Evolutionary conservation across 2,888 invertebrate species (phyloP).

Genomic region (Anticlea derivata): DNA sequence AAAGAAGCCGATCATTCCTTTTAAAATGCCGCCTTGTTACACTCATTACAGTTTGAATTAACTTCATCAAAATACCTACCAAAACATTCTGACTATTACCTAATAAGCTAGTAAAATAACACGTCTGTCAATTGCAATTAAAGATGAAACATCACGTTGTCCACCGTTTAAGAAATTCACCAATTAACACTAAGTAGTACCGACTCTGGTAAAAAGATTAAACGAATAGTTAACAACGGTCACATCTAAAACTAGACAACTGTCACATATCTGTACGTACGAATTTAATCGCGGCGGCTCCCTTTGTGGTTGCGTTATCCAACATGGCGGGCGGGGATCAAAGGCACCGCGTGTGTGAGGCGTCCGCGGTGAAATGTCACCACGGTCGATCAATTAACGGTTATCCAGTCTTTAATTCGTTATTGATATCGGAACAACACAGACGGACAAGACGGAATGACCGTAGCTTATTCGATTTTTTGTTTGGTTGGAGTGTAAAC

Average conservation of each 20-base stretch:
- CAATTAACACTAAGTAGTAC: conserved; percentile 53
- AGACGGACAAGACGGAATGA: conserved; percentile 51
- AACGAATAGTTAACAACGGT: conserved; percentile 44
- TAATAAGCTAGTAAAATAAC: conserved; percentile 27
- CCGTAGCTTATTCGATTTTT: conserved; percentile 58
- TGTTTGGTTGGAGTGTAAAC: conserved; percentile 41
- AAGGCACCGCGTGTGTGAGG: conserved; percentile 70
- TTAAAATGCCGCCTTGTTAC: conserved; percentile 17
- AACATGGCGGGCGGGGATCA: conserved; percentile 65
- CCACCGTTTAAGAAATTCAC: conserved; percentile 28
- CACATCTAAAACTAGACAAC: conserved; percentile 67
- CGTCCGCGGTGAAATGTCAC: conserved; percentile 77
- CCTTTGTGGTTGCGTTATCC: conserved; percentile 59
- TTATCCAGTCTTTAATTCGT: conserved; percentile 65
- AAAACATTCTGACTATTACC: conserved; percentile 17
- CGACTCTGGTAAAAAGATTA: conserved; percentile 48
- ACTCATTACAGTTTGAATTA: conserved; percentile 19
- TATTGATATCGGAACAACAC: conserved; percentile 70
- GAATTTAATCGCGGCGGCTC: conserved; percentile 76
- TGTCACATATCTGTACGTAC: conserved; percentile 78
- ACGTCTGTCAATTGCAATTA: conserved; percentile 29
- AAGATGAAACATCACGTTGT: conserved; percentile 27
- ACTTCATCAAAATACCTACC: conserved; percentile 21
- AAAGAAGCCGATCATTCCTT: conserved; percentile 14
- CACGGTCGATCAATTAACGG: conserved; percentile 78